Conservation (phyloP, 2,888 invertebrate species). For the Cylindroiulus punctatus region DNA sequence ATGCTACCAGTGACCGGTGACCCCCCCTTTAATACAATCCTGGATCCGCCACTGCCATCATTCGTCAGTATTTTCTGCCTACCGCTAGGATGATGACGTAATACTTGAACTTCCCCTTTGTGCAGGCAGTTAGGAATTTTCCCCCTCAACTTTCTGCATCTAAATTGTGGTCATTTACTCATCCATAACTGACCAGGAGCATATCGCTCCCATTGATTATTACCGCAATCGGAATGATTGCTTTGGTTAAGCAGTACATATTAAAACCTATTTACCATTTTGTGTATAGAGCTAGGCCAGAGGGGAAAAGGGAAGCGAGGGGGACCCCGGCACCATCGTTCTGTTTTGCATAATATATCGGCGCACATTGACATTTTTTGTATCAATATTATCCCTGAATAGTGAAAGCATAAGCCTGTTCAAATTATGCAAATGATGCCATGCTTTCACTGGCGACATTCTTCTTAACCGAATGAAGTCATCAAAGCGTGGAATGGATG, state of each 20-base stretch:
- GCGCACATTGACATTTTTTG: constrained; percentile 30
- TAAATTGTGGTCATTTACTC: not conserved
- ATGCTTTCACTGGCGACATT: constrained; percentile 26
- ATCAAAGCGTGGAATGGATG: constrained; percentile 29
- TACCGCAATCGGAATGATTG: constrained; percentile 12
- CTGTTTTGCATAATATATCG: constrained; percentile 11
- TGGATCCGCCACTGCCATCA: too few species aligned
- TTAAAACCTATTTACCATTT: constrained; percentile 8
- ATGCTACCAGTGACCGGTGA: too few species aligned
- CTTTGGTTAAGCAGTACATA: not conserved
- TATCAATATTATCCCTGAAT: constrained; percentile 34
- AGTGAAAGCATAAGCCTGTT: constrained; percentile 38
- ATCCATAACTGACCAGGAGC: not conserved
- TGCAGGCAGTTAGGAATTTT: too few species aligned
- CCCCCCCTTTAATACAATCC: too few species aligned
- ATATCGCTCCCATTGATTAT: not conserved
- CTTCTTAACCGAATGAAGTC: constrained; percentile 31
- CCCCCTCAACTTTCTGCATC: not conserved
- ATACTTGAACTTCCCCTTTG: not conserved
- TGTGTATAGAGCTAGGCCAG: not conserved
- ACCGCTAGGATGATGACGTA: too few species aligned
- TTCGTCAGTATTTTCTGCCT: too few species aligned
- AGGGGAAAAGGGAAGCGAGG: not conserved
- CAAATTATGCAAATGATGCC: constrained; percentile 6
- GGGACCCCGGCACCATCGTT: not conserved